phyloP scores from a whole-genome alignment of 2,888 invertebrate species.

The Neoascia interrupta region DNA sequence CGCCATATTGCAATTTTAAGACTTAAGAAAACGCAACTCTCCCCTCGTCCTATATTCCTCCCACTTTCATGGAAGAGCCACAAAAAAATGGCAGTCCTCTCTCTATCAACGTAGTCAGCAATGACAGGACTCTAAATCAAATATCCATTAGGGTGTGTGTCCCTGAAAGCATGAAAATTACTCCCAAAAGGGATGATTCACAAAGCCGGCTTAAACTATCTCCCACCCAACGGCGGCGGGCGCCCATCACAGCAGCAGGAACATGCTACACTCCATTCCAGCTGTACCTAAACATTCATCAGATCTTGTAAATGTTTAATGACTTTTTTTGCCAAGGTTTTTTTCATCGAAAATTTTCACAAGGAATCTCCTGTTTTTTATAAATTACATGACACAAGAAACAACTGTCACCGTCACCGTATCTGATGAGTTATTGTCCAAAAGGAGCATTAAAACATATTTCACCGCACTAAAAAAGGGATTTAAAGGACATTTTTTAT shows the following conservation, averaged over 20 bases:
- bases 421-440: constrained; percentile 62
- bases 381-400: constrained; percentile 23
- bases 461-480: constrained; percentile 31
- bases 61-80: no score
- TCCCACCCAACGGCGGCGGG: constrained; percentile 6
- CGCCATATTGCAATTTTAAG: no score
- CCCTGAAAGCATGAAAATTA: no score
- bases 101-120: constrained; percentile 34
- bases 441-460: no score
- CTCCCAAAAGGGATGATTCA: constrained; percentile 31
- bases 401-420: constrained; percentile 59
- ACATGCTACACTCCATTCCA: no score
- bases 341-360: background rate
- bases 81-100: constrained; percentile 61
- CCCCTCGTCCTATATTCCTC: no score
- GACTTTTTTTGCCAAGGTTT: constrained; percentile 8
- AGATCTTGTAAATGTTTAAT: background rate
- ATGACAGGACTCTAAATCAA: constrained; percentile 59
- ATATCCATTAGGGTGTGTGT: constrained; percentile 58
- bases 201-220: constrained; percentile 43
- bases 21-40: no score
- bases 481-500: constrained; percentile 55
- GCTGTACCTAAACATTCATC: no score
- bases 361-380: constrained; percentile 18
- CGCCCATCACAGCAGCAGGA: no score